Evolutionary conservation across 2,797 vertebrate species (phyloP), one percentile per base, ranked within the genome.

Genomic region (Cryptoprocta ferox): DNA sequence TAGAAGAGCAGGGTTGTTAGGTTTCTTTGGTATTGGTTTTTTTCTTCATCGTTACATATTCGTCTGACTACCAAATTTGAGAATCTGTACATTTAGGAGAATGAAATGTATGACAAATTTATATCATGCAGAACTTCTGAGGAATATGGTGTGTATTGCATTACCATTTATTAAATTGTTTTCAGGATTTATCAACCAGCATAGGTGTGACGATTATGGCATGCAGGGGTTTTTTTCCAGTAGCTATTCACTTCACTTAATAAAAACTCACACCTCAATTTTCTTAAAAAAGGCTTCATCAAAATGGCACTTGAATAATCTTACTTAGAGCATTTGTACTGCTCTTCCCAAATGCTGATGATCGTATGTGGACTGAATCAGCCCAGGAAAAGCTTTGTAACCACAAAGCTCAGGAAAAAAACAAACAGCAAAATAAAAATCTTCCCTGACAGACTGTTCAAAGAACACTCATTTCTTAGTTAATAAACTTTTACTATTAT

Each of bases 401-500:
- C 39, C 32, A 81, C 82, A 90, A 96, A 91, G 56, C 61, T 28
- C n/a, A 73, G 39, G 12, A 6, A 66, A 79, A 80, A 71, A 50
- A 39, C 7, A 53, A 76, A 45, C 19, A 84, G 32, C 68, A 89
- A 94, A 88, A 35, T 16, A 96, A 93, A 91, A 86, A 28, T 91
- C 26, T 87, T 81, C 16, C 63, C n/a, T n/a, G 42, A 76, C 37
- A 39, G 78, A 79, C 59, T 95, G 14, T 94, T 91, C 48, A 28
- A 39, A 71, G 35, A 83, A 76, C 1, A 6, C 10, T 76, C 19
- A 78, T 88, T 88, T 92, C 50, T 80, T 89, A 91, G 66, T 75
- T 96, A 94, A 80, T 90, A 93, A 96, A 80, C 32, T 71, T 93
- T 76, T 83, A 96, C 21, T 89, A 81, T 39, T 94, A 48, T 96